phyloP scores from a whole-genome alignment of 1,140 invertebrate genomes.

The Heliconius himera region DNA sequence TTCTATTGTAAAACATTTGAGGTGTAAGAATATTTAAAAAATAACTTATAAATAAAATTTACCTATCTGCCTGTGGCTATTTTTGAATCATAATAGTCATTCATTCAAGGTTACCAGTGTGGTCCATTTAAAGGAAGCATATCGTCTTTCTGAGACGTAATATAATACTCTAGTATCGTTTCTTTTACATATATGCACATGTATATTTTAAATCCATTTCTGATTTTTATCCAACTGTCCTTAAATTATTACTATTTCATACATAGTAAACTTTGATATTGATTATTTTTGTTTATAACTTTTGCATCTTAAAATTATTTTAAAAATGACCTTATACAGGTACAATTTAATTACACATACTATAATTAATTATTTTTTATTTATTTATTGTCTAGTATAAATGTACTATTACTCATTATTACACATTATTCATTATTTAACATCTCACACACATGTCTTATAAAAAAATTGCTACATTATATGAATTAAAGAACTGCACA shows the following conservation, averaged over 20 bases:
- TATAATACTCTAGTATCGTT: constrained; percentile 21
- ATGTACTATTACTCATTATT: too few relatives aligned
- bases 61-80: constrained; percentile 42
- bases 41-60: constrained; percentile 42
- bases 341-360: too few relatives aligned
- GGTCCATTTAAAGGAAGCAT: constrained; percentile 48
- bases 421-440: background rate
- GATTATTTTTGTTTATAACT: too few relatives aligned
- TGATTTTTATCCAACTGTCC: background rate
- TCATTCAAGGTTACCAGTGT: constrained; percentile 53
- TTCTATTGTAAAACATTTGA: background rate
- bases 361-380: background rate
- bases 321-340: too few relatives aligned
- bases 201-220: background rate
- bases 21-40: background rate
- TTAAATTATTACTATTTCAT: background rate
- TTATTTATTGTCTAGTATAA: background rate
- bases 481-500: too few relatives aligned
- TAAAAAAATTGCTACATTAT: background rate
- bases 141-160: constrained; percentile 51
- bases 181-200: too few relatives aligned
- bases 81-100: constrained; percentile 50
- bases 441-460: background rate
- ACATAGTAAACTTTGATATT: background rate
- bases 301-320: too few relatives aligned